These are phyloP conservation scores for Alca torda DNA, from an alignment of 2,797 vertebrate species.

Conservation along the genomic window DNA sequence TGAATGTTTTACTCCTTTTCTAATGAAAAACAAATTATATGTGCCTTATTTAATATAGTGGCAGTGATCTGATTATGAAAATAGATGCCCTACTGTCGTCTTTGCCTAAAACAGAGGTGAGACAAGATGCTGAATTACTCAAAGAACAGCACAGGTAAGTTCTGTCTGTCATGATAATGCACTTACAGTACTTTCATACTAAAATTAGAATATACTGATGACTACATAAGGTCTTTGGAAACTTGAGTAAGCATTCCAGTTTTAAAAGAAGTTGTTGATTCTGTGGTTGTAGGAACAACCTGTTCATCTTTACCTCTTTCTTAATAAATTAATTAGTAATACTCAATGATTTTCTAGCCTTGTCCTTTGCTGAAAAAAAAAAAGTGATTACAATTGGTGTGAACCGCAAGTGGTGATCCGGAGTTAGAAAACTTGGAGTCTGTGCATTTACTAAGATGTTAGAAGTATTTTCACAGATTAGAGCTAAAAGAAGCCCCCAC, in stretches of 20 bases:
- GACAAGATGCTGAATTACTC: constrained; percentile 81
- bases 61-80: constrained; percentile 94
- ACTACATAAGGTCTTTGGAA: background rate
- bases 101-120: constrained; percentile 82
- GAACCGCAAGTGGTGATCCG: background rate
- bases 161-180: background rate
- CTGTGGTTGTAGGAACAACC: background rate
- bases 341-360: background rate
- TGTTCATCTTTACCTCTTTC: background rate
- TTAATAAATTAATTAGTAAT: background rate
- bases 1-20: background rate
- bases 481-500: background rate
- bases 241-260: background rate
- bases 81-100: constrained; percentile 88
- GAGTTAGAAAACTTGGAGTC: background rate
- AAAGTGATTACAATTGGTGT: background rate
- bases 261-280: background rate
- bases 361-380: background rate
- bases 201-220: background rate
- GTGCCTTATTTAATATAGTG: constrained; percentile 71
- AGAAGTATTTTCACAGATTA: background rate
- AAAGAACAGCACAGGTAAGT: constrained; percentile 88
- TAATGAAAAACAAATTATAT: background rate
- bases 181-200: background rate
- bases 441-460: background rate